Conservation (phyloP, 2,113 vertebrate genomes). For the Forbesichthys agassizii region DNA sequence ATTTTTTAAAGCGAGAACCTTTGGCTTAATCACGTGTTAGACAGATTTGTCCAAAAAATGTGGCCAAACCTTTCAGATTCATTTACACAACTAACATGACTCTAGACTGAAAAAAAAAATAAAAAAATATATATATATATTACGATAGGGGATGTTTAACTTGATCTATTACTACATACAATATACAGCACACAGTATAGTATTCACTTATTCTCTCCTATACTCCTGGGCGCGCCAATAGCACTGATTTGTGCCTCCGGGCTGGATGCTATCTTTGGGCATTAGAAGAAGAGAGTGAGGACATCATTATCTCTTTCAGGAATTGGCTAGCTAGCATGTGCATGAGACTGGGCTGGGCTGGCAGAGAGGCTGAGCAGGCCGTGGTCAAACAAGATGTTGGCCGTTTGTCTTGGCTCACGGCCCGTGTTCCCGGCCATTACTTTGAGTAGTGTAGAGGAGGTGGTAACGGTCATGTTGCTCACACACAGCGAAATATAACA, state of each 20-base stretch:
- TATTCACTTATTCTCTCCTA: not conserved
- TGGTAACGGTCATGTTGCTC: conserved; percentile 15
- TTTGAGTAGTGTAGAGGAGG: conserved; percentile 14
- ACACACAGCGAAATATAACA: not conserved
- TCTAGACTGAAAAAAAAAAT: too few species aligned
- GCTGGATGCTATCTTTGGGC: conserved; percentile 24
- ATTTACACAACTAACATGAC: too few species aligned
- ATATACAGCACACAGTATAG: too few species aligned
- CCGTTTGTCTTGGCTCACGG: conserved; percentile 16
- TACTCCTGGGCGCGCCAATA: conserved; percentile 15
- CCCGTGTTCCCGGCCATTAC: not conserved
- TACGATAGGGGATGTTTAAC: not conserved
- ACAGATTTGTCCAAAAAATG: too few species aligned
- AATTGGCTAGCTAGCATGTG: conserved; percentile 23
- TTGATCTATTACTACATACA: not conserved
- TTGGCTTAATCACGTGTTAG: too few species aligned
- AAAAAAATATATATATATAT: too few species aligned
- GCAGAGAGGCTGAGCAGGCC: not conserved
- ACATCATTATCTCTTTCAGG: conserved; percentile 32
- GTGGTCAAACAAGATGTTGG: conserved; percentile 11
- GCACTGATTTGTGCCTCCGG: conserved; percentile 51
- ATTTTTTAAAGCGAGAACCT: too few species aligned
- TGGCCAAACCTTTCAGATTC: too few species aligned
- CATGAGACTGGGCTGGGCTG: conserved; percentile 16
- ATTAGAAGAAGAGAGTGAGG: conserved; percentile 18